Evolutionary conservation across 2,113 vertebrate species (phyloP).

Genomic region (Orcinus orca): DNA sequence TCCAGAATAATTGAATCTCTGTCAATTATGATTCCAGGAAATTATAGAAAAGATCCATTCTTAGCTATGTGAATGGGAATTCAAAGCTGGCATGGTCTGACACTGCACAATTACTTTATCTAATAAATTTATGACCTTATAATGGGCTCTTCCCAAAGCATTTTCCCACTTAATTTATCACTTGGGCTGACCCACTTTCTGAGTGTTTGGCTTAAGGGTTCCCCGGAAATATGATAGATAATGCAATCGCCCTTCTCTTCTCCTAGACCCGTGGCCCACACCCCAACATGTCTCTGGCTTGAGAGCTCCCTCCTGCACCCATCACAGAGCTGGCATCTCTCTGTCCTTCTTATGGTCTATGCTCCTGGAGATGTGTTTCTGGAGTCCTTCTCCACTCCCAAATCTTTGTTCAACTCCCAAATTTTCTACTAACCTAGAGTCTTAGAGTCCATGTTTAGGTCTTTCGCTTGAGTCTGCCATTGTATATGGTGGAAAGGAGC

Average conservation of each 20-base stretch:
- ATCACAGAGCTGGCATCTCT: fast-evolving
- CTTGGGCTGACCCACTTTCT: background rate
- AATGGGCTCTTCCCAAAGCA: background rate
- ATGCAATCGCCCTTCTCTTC: fast-evolving
- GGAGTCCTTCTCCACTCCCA: fast-evolving
- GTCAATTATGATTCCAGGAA: background rate
- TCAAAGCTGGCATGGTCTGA: background rate
- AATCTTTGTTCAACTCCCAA: fast-evolving
- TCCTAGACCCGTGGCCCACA: fast-evolving
- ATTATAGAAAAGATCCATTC: background rate
- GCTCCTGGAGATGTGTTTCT: fast-evolving
- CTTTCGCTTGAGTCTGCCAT: fast-evolving
- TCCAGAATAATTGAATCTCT: slow-evolving; percentile 6
- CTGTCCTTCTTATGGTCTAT: fast-evolving
- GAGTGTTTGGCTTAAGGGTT: background rate
- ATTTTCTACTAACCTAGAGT: background rate
- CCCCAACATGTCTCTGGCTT: background rate
- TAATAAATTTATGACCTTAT: background rate
- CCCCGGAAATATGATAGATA: background rate
- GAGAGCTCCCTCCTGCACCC: fast-evolving
- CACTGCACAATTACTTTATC: background rate
- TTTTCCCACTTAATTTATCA: background rate
- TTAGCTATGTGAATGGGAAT: background rate
- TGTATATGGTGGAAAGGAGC: fast-evolving
- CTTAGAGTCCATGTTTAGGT: fast-evolving